These are phyloP conservation scores for Nomia melanderi DNA, from an alignment of 1,140 invertebrate genomes.

Conservation along the genomic window DNA sequence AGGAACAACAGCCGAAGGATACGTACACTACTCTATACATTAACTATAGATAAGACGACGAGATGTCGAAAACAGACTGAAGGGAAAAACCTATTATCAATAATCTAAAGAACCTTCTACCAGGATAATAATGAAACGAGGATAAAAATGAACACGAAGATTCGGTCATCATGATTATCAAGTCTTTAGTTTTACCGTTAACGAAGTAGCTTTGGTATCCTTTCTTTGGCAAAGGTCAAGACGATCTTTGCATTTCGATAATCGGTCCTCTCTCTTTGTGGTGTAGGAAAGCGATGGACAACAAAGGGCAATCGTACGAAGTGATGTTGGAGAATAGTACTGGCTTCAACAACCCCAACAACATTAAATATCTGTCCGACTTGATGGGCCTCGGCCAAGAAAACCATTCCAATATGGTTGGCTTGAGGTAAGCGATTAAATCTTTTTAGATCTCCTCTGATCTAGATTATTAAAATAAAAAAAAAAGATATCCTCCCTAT, in stretches of 20 bases:
- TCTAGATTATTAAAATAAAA: not conserved
- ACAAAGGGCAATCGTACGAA: constrained; percentile 91
- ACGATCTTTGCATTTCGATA: constrained; percentile 51
- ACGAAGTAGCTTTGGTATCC: constrained; percentile 72
- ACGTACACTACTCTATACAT: not conserved
- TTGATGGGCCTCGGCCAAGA: constrained; percentile 86
- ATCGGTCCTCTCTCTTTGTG: constrained; percentile 73
- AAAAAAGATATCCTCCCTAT: not conserved
- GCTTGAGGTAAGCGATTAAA: constrained; percentile 84
- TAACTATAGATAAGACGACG: constrained; percentile 33
- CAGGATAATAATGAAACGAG: constrained; percentile 24
- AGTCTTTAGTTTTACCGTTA: constrained; percentile 74
- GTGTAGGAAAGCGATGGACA: constrained; percentile 89
- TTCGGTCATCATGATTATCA: constrained; percentile 64
- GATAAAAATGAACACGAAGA: not conserved
- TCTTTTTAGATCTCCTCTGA: not conserved
- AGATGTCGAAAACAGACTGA: constrained; percentile 34
- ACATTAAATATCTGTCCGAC: constrained; percentile 89
- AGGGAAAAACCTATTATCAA: constrained; percentile 22
- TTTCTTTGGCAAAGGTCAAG: constrained; percentile 58
- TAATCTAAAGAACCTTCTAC: constrained; percentile 11
- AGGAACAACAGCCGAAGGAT: constrained; percentile 31
- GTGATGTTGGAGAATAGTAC: constrained; percentile 91
- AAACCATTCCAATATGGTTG: constrained; percentile 88
- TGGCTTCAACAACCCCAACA: constrained; percentile 95